These are phyloP conservation scores for Agraylea sexmaculata DNA, from an alignment of 1,140 invertebrate genomes.

Conservation along the genomic window DNA sequence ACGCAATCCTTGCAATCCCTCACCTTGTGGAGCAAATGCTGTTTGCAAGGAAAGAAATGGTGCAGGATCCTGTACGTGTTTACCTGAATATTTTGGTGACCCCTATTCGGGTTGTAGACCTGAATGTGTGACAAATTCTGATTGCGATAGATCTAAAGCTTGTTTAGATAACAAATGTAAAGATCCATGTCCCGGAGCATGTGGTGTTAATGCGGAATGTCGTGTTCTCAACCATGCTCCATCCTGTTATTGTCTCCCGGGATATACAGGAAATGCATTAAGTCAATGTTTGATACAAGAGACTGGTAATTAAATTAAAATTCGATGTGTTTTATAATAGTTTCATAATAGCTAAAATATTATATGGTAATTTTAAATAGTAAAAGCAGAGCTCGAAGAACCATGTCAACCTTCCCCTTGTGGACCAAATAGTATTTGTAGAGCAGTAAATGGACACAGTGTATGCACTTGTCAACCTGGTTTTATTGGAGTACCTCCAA, in stretches of 20 bases:
- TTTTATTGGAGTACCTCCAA: constrained; percentile 65
- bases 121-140: constrained; percentile 72
- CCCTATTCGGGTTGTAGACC: constrained; percentile 73
- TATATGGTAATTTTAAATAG: constrained; percentile 22
- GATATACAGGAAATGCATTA: constrained; percentile 65
- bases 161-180: constrained; percentile 74
- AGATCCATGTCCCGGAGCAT: constrained; percentile 66
- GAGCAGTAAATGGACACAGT: constrained; percentile 59
- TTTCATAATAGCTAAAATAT: constrained; percentile 5
- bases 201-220: constrained; percentile 67
- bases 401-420: constrained; percentile 72
- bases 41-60: constrained; percentile 67
- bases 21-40: constrained; percentile 73
- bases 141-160: constrained; percentile 59
- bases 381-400: constrained; percentile 39
- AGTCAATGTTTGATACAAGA: constrained; percentile 14
- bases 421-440: constrained; percentile 69
- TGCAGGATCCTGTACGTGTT: constrained; percentile 65
- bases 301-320: constrained; percentile 13
- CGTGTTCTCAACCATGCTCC: constrained; percentile 64
- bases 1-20: constrained; percentile 60
- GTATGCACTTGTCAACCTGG: constrained; percentile 67
- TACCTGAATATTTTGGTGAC: constrained; percentile 71
- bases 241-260: constrained; percentile 58
- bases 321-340: not conserved